Base-by-base conservation (phyloP, 2,888 invertebrate species). In the Beris chalybata region DNA sequence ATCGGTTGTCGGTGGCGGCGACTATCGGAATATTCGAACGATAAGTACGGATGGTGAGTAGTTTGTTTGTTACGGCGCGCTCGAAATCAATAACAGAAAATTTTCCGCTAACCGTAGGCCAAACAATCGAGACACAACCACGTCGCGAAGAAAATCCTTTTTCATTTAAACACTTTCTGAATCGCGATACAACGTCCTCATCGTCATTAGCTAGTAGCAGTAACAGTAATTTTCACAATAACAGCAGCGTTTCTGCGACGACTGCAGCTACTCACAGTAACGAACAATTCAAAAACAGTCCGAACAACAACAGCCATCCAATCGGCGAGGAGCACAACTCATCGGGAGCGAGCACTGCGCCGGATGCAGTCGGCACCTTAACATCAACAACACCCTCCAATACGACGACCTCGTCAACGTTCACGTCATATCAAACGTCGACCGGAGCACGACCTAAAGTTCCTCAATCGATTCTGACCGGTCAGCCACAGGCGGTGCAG, bases 151-250 rank as follows among this genome's bases (percentile, higher is more conserved):
- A 90, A 72, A 90, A 90, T 79, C 88, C 91, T 4, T 91, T 93
- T 79, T 93, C 93, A 65, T 92, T 93, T 74, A 90, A 92, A 77
- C 92, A 92, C 77, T 93, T 93, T 77, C 79, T 93, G 72, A 89
- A 88, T 76, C 85, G 88, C 73, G 88, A 89, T 73, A 50, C 59
- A 31, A 13, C 50, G 9, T 55, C 50, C 30, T 64, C 69, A n/a
- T 13, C 64, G 7, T 48, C 67, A 2, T 38, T 64, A 65, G 31
- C 38, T 52, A 58, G 65, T 52, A 57, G 52, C 44, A 65, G 22
- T 57, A 66, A 48, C 32, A 65, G 48, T 50, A 68, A 57, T 72
- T 74, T 74, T 44, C 74, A 59, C 73, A 6, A 73, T 73, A 30
- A 71, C 71, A 5, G 69, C 73, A 52, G 50, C 43, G 32, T 15